Percentiles rank a stretch among this genome's conserved stretches.
Evolutionary conservation across 2,888 invertebrate species (phyloP).

Genomic region (Acleris laterana): DNA sequence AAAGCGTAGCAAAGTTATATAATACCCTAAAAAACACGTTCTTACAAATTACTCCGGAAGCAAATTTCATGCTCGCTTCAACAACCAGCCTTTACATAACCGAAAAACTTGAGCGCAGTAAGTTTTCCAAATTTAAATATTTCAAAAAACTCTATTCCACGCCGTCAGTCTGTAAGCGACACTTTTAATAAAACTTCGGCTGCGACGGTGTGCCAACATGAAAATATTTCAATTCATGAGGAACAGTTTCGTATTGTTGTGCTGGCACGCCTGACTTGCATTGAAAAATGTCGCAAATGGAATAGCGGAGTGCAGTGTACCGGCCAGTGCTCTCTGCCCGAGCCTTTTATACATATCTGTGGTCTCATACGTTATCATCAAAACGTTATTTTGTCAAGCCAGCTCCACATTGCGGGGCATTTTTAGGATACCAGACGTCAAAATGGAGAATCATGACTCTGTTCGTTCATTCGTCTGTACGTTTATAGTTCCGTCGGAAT

Average conservation of each 20-base stretch:
- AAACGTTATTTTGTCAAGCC: background rate
- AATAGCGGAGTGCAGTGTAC: background rate
- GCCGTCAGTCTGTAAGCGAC: slow-evolving; percentile 12
- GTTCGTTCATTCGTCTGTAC: too few species aligned
- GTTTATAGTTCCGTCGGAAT: too few species aligned
- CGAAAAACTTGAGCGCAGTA: background rate
- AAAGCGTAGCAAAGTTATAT: too few species aligned
- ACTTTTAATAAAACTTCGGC: slow-evolving; percentile 20
- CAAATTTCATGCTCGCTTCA: background rate
- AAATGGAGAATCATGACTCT: too few species aligned
- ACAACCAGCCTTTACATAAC: background rate
- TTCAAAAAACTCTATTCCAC: slow-evolving; percentile 9
- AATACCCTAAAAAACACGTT: too few species aligned
- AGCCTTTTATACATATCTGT: background rate
- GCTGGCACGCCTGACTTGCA: slow-evolving; percentile 28
- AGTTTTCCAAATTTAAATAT: slow-evolving; percentile 4
- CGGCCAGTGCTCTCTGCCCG: slow-evolving; percentile 13
- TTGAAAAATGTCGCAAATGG: slow-evolving; percentile 6
- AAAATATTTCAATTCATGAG: slow-evolving; percentile 23
- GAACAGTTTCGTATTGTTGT: slow-evolving; percentile 24
- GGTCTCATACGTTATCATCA: slow-evolving; percentile 1
- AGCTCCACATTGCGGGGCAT: background rate
- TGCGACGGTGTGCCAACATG: slow-evolving; percentile 19
- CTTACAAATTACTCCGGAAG: too few species aligned
- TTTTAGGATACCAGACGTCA: background rate